Conservation (phyloP, 2,113 vertebrate genomes). For the Brachyhypopomus occidentalis region DNA sequence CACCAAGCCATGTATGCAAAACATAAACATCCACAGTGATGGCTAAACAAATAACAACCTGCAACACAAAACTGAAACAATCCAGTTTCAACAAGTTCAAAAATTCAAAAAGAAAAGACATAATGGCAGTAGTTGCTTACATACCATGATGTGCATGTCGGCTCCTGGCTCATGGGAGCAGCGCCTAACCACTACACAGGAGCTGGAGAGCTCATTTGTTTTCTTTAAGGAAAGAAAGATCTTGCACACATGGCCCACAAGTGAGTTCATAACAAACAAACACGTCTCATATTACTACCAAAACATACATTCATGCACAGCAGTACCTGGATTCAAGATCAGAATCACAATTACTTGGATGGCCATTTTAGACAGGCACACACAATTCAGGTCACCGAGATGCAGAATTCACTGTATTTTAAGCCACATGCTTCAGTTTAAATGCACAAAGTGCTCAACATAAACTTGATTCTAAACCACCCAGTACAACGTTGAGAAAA, state of each 20-base stretch:
- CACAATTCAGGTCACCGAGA: not conserved
- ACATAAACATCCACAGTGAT: too few species aligned
- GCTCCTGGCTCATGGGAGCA: slow-evolving; percentile 10
- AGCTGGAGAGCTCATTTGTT: slow-evolving; percentile 25
- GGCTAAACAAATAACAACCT: too few species aligned
- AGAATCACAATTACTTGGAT: not conserved
- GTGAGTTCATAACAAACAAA: slow-evolving; percentile 35
- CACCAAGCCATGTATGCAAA: too few species aligned
- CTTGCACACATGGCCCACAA: not conserved
- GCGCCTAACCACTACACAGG: not conserved
- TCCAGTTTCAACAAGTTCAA: not conserved
- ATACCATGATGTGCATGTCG: not conserved
- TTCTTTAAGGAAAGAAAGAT: slow-evolving; percentile 31
- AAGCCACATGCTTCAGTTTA: too few species aligned
- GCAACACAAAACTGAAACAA: too few species aligned
- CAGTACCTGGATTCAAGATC: slow-evolving; percentile 17
- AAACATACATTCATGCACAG: not conserved
- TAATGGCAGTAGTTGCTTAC: not conserved
- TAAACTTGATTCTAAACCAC: slow-evolving; percentile 1
- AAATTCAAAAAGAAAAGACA: not conserved
- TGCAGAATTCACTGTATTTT: not conserved
- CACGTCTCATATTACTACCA: slow-evolving; percentile 30
- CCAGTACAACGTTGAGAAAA: not conserved
- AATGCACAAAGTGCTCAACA: not conserved
- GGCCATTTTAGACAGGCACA: slow-evolving; percentile 6